Base-by-base conservation (phyloP, 2,113 vertebrate species). In the Protobothrops mucrosquamatus region DNA sequence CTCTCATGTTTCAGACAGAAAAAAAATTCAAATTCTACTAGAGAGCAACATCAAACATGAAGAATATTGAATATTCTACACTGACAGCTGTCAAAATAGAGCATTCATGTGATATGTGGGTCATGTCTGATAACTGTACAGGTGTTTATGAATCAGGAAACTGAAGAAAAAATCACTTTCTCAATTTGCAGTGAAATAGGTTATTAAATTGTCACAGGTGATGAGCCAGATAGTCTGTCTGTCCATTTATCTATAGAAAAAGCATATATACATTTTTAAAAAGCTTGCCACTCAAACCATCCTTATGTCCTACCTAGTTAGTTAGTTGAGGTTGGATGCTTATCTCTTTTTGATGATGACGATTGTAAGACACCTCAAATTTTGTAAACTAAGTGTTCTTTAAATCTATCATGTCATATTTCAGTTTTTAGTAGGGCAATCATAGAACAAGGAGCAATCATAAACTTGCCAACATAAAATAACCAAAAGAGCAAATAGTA, bases 371-470 rank as follows among this genome's bases (percentile, higher is more conserved):
- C n/a, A 34, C 15, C 6, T 74, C n/a, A 74, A 74, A 18, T 52
- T 87, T 87, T 46, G 85, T 22, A 24, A 48, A 22, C 43, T 86
- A 24, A 46, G 43, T 24, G 43, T 24, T 86, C 34, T 46, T 46
- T 85, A 85, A 86, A 86, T 86, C 85, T 48, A 23, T 86, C 23
- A 4, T 1, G 29, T 12, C 34, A 94, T 26, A 64, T 20, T 91
- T 94, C 74, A 85, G 64, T 91, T 23, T 57, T 92, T 93, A 74
- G n/a, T n/a, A 94, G 91, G 93, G 55, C 4, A 51, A 51, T 51
- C 48, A 51, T 51, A 0, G 20, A 87, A 57, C 94, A 29, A 54
- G 29, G 59, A 88, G 1, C 12, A 88, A 81, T 88, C 57, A 93
- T 55, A 12, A 95, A 39, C 89, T 51, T n/a, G 39, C 20, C 20